Evolutionary conservation across 2,797 vertebrate species (phyloP), one percentile per base, ranked within the genome.

Genomic region (Spheniscus humboldti): DNA sequence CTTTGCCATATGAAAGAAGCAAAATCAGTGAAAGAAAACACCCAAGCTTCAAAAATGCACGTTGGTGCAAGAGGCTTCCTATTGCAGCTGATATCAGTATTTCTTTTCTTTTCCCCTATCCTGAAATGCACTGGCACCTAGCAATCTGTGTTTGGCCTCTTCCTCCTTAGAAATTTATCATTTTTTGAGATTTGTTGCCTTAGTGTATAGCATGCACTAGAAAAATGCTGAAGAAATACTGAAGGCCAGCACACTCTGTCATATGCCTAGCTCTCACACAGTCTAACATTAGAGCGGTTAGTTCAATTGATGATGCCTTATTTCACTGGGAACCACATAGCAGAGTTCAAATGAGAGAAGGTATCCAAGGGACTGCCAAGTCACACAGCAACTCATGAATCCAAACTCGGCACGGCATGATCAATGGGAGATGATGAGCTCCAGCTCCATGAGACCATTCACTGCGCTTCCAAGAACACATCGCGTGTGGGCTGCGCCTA

Each of bases 401-500:
- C 78, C 37, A 33, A 33, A 60, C 69, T 72, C 3, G 0, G 37
- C 63, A 72, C 27, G 53, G 35, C 37, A 33, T 16, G 15, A 68
- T 63, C 41, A 50, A 45, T 2, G 0, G 35, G 56, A 76, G 35
- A 19, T n/a, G 35, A 30, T 31, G 43, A 89, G n/a, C 30, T 71
- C n/a, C 74, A 62, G 14, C 11, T 45, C 75, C 6, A 0, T 30
- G 59, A 75, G 63, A 62, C 57, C 47, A 18, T 59, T 71, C 27
- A 6, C 37, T 35, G 35, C 0, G 1, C 24, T 71, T 75, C 37
- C 68, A 87, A 66, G 43, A 48, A 33, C 27, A 39, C 28, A 56
- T 62, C 31, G 28, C 1, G 0, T 37, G 27, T 57, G 59, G 30
- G 31, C 47, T 84, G n/a, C 1, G 2, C 22, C 23, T 37, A 16